Evolutionary conservation across 2,797 vertebrate genomes (phyloP), one percentile per base, ranked within the genome.

Genomic region (Sebastes vulpes): DNA sequence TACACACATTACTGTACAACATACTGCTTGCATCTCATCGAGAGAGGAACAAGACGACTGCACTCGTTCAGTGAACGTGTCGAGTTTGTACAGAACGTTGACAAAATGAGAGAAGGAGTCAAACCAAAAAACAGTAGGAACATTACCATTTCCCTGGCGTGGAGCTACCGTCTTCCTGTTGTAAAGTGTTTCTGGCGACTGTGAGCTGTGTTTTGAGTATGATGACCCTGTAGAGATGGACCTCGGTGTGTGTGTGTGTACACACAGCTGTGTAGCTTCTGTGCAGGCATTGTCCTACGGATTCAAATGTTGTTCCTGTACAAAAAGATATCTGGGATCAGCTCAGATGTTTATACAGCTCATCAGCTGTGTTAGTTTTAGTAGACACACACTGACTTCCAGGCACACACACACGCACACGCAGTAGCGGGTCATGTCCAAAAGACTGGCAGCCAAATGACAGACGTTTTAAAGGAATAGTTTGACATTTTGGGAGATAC

Each of bases 231-330:
- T 4, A 65, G 81, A 16, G 21, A 65, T 61, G 67, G 72, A 72
- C 65, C 75, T 81, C 6, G 11, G 53, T 31, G 67, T 72, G 66
- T 75, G 56, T 26, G 86, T 74, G 58, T 91, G 84, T 90, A 84
- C 89, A 89, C 86, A 92, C 91, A 94, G 87, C 91, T 94, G 91
- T 82, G 88, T 70, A 81, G 86, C 90, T 85, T 84, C 85, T 86
- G 87, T 81, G 70, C 84, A 89, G 81, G 68, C 89, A 93, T 92
- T 93, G 92, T 94, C 85, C 77, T 76, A 6, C 68, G 60, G 69
- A 72, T 50, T 92, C 87, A 82, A 85, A 91, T 90, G 82, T 89
- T 85, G 77, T 87, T 92, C 84, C 82, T 88, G 84, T 70, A 92
- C 89, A 82, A 86, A 89, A 83, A 86, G 79, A 88, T 88, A 84